Base-by-base conservation (phyloP, 2,797 vertebrate species). In the Prionace glauca region DNA sequence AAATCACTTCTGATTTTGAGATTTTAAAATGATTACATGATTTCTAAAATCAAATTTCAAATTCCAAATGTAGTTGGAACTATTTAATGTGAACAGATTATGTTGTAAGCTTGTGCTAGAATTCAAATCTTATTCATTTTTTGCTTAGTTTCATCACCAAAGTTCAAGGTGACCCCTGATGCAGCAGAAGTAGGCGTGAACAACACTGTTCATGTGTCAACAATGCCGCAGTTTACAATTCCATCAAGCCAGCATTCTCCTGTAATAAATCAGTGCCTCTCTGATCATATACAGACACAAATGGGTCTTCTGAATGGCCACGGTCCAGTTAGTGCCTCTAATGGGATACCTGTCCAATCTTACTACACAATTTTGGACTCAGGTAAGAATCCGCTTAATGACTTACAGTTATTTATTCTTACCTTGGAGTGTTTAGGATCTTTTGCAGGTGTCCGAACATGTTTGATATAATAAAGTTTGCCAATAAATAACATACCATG, bases 281-380 rank as follows among this genome's bases (percentile, higher is more conserved):
- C 96, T 0, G 97, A 98, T 94, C 97, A 97, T 12, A 96, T 98
- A 62, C 97, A 97, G 69, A 97, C 97, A 81, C 97, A 98, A 56
- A 97, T 97, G 96, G 97, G 97, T 96, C 95, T 97, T 92, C 81
- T 97, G 95, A 96, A 96, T 95, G 96, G 95, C 72, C 96, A 96
- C 9, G 71, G 96, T 96, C 94, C 96, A 95, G 95, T 79, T 96
- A 95, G 77, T 32, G 41, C 95, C 71, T 96, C 20, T 22, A 96
- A 92, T 0, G 94, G 96, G 95, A 96, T 96, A 95, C 95, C 97
- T 96, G 0, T 96, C 96, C 10, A 90, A 95, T 92, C 96, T 95
- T 96, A 77, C 96, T 96, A 96, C 87, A 60, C 96, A 88, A 9
- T 95, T 65, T 97, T 96, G 96, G 88, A 95, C 77, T 96, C 96